Percentiles rank a stretch among this genome's conserved stretches.
phyloP scores from a whole-genome alignment of 2,888 invertebrate species.

The Deilephila porcellus region DNA sequence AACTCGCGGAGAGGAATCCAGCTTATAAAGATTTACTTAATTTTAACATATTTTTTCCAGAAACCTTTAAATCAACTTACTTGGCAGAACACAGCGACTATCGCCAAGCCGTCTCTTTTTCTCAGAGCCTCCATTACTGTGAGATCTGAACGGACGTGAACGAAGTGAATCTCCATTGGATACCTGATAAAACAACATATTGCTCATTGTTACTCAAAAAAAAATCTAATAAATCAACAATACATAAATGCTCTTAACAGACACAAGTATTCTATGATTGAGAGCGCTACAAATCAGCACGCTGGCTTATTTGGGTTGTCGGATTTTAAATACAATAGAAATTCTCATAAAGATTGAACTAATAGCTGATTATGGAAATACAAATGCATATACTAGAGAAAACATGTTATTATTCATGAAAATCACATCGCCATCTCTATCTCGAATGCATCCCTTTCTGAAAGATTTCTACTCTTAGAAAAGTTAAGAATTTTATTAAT shows the following conservation, averaged over 20 bases:
- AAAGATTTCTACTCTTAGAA: no score
- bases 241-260: no score
- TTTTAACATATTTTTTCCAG: neutral
- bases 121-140: conserved; percentile 58
- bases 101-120: conserved; percentile 66
- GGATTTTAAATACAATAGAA: no score
- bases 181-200: conserved; percentile 50
- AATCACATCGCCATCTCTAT: no score
- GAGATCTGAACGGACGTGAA: conserved; percentile 68
- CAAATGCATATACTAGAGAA: no score
- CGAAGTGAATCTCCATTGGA: conserved; percentile 76
- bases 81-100: conserved; percentile 69
- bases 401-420: no score
- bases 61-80: conserved; percentile 49
- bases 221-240: no score
- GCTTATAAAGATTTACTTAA: neutral
- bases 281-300: neutral
- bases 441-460: no score
- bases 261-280: neutral
- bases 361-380: no score
- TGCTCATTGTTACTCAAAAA: neutral
- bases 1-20: no score
- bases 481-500: no score
- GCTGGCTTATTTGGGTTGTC: neutral
- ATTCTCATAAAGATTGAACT: no score